phyloP scores from a whole-genome alignment of 2,113 vertebrate genomes.

The Pangasianodon hypophthalmus region DNA sequence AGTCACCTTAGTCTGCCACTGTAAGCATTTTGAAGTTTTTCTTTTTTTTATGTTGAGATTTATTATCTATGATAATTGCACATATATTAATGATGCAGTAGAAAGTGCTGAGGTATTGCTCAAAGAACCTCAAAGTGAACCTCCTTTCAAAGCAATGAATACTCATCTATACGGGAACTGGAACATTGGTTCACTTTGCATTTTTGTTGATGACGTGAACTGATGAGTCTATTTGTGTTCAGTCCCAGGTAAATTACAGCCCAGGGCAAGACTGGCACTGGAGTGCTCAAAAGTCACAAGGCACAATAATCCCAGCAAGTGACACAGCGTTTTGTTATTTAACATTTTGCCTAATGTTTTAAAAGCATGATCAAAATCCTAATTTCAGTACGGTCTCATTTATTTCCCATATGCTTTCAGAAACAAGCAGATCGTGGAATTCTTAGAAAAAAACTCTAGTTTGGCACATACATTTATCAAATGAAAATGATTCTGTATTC shows the following conservation, averaged over 20 bases:
- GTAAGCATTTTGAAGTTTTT: not conserved
- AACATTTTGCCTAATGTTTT: not conserved
- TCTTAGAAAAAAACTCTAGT: not conserved
- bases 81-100: not conserved
- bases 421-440: not conserved
- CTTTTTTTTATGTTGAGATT: not conserved
- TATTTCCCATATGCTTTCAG: not conserved
- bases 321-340: not conserved
- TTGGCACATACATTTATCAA: not conserved
- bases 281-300: not conserved
- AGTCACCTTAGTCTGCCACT: not conserved
- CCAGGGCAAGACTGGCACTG: not conserved
- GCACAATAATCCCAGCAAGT: not conserved
- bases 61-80: not conserved
- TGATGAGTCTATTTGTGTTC: not conserved
- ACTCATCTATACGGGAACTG: not conserved
- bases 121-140: not conserved
- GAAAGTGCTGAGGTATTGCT: not conserved
- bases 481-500: slow-evolving; percentile 16
- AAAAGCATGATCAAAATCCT: not conserved
- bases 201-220: not conserved
- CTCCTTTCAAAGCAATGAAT: not conserved
- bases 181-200: not conserved
- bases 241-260: not conserved
- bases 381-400: not conserved